Evolutionary conservation across 2,888 invertebrate species (phyloP).

Genomic region (Zeuzera pyrina): DNA sequence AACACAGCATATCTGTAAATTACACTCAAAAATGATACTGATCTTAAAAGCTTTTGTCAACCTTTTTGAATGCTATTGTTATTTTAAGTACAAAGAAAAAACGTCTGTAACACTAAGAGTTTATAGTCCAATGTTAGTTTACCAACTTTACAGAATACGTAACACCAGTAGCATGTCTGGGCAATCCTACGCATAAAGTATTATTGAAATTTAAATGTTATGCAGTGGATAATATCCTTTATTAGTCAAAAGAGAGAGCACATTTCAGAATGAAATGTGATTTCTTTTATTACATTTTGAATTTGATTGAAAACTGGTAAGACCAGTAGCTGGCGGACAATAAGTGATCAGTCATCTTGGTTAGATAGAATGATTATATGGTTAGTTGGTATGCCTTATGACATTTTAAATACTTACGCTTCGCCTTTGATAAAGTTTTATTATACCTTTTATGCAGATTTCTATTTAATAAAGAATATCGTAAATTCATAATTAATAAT

Average conservation of each 20-base stretch:
- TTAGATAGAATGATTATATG: slow-evolving; percentile 59
- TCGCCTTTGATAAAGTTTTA: too few species aligned
- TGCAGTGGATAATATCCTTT: not conserved
- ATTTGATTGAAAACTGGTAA: slow-evolving; percentile 34
- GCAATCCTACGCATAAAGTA: slow-evolving; percentile 1
- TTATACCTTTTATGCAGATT: too few species aligned
- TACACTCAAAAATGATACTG: too few species aligned
- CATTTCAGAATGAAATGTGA: not conserved
- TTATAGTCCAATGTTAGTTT: slow-evolving; percentile 4
- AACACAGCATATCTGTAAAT: too few species aligned
- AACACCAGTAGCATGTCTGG: slow-evolving; percentile 27
- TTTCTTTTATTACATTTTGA: not conserved
- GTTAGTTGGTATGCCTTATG: slow-evolving; percentile 39
- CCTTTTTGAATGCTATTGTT: slow-evolving; percentile 1
- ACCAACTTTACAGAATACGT: slow-evolving; percentile 14
- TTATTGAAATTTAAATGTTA: not conserved
- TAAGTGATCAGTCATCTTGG: slow-evolving; percentile 64
- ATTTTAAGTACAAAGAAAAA: not conserved
- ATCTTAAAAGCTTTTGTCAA: slow-evolving; percentile 4
- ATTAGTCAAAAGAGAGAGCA: not conserved
- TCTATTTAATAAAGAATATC: too few species aligned
- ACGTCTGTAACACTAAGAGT: not conserved
- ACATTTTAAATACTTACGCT: slow-evolving; percentile 40
- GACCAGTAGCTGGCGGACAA: slow-evolving; percentile 64
- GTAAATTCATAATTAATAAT: too few species aligned